Conservation (phyloP, 2,797 vertebrate species). For the Knipowitschia caucasica region DNA sequence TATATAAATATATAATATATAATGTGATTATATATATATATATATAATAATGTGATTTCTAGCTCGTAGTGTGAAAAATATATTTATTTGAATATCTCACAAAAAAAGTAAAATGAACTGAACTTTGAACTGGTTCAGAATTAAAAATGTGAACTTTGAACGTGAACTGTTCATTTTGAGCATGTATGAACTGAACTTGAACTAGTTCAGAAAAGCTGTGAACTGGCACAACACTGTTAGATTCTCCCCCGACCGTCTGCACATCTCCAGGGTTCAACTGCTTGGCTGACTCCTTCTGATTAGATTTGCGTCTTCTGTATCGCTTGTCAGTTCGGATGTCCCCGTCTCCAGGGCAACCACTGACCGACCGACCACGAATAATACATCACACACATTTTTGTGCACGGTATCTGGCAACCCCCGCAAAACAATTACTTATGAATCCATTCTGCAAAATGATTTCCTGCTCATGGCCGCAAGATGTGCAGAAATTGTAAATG, state of each 20-base stretch:
- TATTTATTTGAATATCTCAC: no score
- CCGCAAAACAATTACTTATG: slow-evolving; percentile 44
- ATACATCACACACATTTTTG: not conserved
- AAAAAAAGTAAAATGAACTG: no score
- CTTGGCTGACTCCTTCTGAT: slow-evolving; percentile 27
- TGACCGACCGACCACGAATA: slow-evolving; percentile 15
- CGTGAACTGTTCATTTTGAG: no score
- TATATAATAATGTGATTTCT: no score
- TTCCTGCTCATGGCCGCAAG: slow-evolving; percentile 11
- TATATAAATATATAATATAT: no score
- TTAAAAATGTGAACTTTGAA: no score
- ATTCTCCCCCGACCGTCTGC: not conserved
- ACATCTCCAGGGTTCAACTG: slow-evolving; percentile 23
- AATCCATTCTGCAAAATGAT: slow-evolving; percentile 38
- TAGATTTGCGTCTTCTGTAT: slow-evolving; percentile 44
- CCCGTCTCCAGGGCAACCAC: slow-evolving; percentile 35
- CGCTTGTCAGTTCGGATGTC: slow-evolving; percentile 29
- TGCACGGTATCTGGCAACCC: slow-evolving; percentile 15
- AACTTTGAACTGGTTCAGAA: no score
- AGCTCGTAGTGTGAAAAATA: no score
- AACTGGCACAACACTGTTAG: no score
- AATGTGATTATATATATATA: no score
- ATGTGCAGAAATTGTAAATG: slow-evolving; percentile 30
- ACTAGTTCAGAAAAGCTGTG: no score
- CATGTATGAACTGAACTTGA: no score